These are phyloP conservation scores for Resseliella maxima DNA, from an alignment of 2,888 invertebrate species.

Conservation along the genomic window DNA sequence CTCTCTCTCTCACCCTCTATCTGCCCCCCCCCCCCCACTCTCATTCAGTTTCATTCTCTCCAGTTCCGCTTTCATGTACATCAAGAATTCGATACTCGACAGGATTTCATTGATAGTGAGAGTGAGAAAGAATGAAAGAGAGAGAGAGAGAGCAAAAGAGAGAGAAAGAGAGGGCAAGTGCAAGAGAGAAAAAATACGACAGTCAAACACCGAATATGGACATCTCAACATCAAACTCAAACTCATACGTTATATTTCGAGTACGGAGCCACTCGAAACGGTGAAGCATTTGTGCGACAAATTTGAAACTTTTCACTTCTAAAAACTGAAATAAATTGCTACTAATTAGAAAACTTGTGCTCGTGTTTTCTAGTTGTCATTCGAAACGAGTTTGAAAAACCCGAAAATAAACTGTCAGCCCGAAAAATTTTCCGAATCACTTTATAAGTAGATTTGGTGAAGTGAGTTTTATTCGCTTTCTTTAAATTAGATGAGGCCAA, in stretches of 20 bases:
- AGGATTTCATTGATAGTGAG: not conserved
- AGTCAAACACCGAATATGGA: not conserved
- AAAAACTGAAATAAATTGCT: slow-evolving; percentile 38
- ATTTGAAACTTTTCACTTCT: slow-evolving; percentile 18
- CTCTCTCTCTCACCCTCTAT: not conserved
- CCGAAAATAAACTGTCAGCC: slow-evolving; percentile 4
- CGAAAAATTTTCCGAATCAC: not conserved
- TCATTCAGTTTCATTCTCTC: not conserved
- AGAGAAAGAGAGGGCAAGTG: too few species aligned
- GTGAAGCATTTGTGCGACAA: not conserved
- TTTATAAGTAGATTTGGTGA: slow-evolving; percentile 18
- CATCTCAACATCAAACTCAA: not conserved
- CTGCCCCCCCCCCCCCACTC: not conserved
- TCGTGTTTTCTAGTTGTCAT: not conserved
- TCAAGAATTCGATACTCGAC: not conserved
- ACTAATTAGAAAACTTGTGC: slow-evolving; percentile 34
- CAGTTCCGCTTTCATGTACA: not conserved
- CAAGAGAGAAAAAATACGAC: too few species aligned
- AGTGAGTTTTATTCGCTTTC: not conserved
- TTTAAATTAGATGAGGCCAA: slow-evolving; percentile 20
- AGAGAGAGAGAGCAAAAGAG: not conserved
- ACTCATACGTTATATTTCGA: slow-evolving; percentile 5
- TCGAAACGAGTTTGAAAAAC: not conserved
- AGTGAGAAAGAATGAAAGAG: not conserved
- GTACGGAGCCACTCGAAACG: not conserved